Percentiles rank a stretch among this genome's conserved stretches.
These are phyloP conservation scores for Aselliscus stoliczkanus DNA, from an alignment of 2,797 vertebrate genomes.

Conservation along the genomic window DNA sequence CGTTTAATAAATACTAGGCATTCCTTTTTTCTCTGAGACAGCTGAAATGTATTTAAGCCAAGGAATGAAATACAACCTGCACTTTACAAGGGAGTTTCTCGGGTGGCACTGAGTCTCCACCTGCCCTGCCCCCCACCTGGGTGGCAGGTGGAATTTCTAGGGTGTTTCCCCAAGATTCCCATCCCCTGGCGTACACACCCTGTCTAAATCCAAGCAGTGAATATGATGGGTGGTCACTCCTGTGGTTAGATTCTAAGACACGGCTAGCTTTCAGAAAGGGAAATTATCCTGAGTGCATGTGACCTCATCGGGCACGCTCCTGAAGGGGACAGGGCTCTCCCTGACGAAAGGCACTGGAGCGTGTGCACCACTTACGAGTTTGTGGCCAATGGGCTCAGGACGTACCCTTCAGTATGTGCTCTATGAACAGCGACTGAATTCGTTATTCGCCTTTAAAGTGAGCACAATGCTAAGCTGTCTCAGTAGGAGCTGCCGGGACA, in stretches of 20 bases:
- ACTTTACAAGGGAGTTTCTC: neutral
- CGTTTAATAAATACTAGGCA: neutral
- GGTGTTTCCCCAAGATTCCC: neutral
- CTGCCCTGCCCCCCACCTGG: neutral
- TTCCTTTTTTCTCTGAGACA: neutral
- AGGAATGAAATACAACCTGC: neutral
- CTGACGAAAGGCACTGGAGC: neutral
- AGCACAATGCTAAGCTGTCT: neutral
- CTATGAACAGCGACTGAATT: neutral
- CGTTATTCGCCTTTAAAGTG: neutral
- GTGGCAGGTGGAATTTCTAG: neutral
- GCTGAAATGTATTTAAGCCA: neutral
- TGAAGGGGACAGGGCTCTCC: neutral
- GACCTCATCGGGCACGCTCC: neutral
- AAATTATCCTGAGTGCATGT: neutral
- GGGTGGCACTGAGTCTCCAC: neutral
- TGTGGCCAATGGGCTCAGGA: neutral
- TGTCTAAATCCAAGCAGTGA: neutral
- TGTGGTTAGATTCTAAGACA: neutral
- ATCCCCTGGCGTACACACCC: neutral
- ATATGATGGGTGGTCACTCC: neutral
- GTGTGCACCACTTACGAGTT: neutral
- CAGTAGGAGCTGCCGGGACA: neutral
- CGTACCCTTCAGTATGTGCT: neutral
- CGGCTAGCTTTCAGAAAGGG: neutral